phyloP scores from a whole-genome alignment of 2,113 vertebrate genomes.

The Delphinus delphis region DNA sequence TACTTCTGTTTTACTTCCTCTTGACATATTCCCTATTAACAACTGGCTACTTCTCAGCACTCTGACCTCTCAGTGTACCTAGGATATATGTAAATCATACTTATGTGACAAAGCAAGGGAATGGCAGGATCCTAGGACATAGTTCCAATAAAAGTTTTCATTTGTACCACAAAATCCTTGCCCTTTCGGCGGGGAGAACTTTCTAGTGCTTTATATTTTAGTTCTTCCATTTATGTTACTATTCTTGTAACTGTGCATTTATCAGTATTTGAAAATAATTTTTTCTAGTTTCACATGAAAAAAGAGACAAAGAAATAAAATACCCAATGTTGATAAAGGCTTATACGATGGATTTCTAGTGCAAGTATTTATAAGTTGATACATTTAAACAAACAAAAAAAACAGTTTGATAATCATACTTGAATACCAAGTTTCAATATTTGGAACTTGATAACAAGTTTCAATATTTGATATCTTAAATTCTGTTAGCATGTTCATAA shows the following conservation, averaged over 20 bases:
- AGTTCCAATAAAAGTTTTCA: background rate
- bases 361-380: background rate
- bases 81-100: background rate
- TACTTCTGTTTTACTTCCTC: slow-evolving; percentile 49
- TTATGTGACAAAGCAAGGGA: background rate
- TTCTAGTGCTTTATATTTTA: background rate
- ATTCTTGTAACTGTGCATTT: background rate
- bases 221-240: background rate
- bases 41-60: background rate
- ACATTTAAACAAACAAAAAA: background rate
- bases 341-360: background rate
- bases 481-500: background rate
- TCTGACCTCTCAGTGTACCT: background rate
- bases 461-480: background rate
- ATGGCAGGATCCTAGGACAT: background rate
- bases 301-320: slow-evolving; percentile 20
- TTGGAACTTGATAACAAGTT: background rate
- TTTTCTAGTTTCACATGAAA: background rate
- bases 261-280: slow-evolving; percentile 1
- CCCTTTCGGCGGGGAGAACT: background rate
- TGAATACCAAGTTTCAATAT: background rate
- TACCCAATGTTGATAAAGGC: background rate
- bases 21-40: background rate
- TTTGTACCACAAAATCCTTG: background rate
- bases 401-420: background rate